Conservation (phyloP, 2,797 vertebrate species). For the Epinephelus coioides region DNA sequence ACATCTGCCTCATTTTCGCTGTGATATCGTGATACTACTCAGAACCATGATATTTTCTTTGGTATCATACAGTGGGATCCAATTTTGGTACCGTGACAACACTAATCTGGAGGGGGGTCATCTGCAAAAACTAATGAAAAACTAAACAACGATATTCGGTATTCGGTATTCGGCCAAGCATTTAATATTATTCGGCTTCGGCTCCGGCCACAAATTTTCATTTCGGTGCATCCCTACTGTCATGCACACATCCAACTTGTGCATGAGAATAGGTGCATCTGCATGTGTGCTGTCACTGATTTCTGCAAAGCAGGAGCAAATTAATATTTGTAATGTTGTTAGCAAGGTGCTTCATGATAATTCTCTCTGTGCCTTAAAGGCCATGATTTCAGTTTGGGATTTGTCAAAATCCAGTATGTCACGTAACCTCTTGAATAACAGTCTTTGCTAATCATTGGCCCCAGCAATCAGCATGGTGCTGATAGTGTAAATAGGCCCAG, state of each 20-base stretch:
- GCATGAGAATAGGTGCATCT: not conserved
- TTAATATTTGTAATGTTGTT: not conserved
- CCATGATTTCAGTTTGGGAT: not conserved
- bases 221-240: not conserved
- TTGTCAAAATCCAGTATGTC: not conserved
- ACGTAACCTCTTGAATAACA: not conserved
- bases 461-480: not conserved
- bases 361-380: not conserved
- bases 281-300: not conserved
- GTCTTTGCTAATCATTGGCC: not conserved
- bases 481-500: not conserved
- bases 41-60: no score
- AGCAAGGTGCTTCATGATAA: not conserved
- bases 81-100: no score
- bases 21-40: no score
- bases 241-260: not conserved
- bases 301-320: not conserved
- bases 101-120: no score
- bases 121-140: no score
- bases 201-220: no score
- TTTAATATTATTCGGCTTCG: no score
- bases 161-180: no score
- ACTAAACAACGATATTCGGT: no score
- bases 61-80: no score
- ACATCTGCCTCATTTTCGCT: no score